These are phyloP conservation scores for Petroica traversi DNA, from an alignment of 2,113 vertebrate species.

Conservation along the genomic window DNA sequence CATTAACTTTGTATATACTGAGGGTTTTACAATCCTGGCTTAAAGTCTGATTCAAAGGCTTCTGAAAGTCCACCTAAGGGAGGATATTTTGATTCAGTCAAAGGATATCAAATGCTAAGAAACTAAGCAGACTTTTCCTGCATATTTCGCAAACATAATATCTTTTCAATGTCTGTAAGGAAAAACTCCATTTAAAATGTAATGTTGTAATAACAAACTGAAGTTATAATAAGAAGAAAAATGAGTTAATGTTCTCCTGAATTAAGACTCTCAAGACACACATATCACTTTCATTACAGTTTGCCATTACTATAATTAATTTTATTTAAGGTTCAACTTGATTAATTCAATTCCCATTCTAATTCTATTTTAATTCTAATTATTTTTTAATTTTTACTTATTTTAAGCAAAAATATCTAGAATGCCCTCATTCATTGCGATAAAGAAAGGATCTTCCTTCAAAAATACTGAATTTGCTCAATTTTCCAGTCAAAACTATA, in stretches of 20 bases:
- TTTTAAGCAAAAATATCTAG: neutral
- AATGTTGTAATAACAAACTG: neutral
- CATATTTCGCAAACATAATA: neutral
- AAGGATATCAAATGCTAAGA: neutral
- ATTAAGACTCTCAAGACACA: neutral
- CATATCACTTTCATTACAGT: neutral
- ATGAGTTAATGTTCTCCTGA: neutral
- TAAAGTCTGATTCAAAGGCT: neutral
- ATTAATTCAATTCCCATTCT: neutral
- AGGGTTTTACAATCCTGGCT: neutral
- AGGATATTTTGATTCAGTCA: neutral
- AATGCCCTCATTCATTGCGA: neutral
- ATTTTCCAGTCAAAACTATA: neutral
- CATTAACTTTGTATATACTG: neutral
- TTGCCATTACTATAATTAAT: neutral
- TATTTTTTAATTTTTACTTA: neutral
- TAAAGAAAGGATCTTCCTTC: neutral
- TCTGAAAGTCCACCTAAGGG: neutral
- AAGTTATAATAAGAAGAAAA: neutral
- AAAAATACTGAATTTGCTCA: neutral
- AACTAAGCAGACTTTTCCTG: neutral
- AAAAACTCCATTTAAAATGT: neutral
- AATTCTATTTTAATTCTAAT: neutral
- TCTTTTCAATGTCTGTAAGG: neutral
- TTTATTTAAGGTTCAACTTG: constrained; percentile 21